These are phyloP conservation scores for Cheilinus undulatus DNA, from an alignment of 2,113 vertebrate species.

Conservation along the genomic window DNA sequence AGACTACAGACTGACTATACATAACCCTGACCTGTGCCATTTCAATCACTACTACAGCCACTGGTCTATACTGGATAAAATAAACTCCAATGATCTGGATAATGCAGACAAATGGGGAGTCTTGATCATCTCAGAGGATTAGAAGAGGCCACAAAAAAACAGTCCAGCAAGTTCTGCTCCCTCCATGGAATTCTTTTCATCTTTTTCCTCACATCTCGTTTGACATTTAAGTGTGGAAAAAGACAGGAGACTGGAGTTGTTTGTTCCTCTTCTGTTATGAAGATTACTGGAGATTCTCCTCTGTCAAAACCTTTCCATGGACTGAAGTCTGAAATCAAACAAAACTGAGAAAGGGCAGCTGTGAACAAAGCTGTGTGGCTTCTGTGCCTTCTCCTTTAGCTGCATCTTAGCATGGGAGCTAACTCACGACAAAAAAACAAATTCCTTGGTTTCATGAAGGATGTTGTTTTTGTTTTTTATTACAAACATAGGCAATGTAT, in stretches of 20 bases:
- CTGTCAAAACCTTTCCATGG: conserved; percentile 9
- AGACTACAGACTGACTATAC: conserved; percentile 17
- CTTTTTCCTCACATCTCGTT: conserved; percentile 18
- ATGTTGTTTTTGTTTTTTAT: conserved; percentile 57
- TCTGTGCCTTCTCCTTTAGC: conserved; percentile 13
- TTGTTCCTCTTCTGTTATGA: conserved; percentile 35
- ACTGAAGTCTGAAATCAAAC: conserved; percentile 29
- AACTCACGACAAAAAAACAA: conserved; percentile 55
- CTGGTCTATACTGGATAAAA: conserved; percentile 43
- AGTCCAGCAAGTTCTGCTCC: conserved; percentile 14
- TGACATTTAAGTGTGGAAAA: conserved; percentile 56
- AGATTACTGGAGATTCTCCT: conserved; percentile 29
- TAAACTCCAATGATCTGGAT: conserved; percentile 26
- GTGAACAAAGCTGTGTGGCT: conserved; percentile 37
- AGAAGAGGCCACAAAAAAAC: conserved; percentile 36
- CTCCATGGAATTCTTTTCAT: conserved; percentile 27
- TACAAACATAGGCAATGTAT: conserved; percentile 13
- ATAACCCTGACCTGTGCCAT: conserved; percentile 44
- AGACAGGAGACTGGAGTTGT: conserved; percentile 17
- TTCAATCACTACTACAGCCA: conserved; percentile 51
- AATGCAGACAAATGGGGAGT: conserved; percentile 33
- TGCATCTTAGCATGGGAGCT: conserved; percentile 19
- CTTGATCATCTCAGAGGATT: conserved; percentile 33
- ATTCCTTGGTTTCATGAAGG: conserved; percentile 78
- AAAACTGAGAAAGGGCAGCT: conserved; percentile 40